Evolutionary conservation across 2,113 vertebrate species (phyloP).

Genomic region (Varanus salvator): DNA sequence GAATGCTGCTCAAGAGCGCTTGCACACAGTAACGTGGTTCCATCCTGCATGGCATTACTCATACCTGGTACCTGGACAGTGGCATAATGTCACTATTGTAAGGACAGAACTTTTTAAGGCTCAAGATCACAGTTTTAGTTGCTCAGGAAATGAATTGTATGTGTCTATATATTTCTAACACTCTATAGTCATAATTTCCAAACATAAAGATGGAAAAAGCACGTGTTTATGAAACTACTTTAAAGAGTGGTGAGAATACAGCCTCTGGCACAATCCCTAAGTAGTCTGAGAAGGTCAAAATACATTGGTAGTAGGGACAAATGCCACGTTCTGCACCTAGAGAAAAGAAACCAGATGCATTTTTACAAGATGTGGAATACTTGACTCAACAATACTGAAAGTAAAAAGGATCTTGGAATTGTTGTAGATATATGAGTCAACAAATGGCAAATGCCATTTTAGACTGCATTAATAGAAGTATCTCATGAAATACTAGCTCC

Average conservation of each 20-base stretch:
- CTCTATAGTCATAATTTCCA: neutral
- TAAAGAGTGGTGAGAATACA: neutral
- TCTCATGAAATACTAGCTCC: too few species aligned
- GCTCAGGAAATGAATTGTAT: neutral
- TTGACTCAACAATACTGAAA: too few species aligned
- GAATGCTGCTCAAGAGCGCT: neutral
- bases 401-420: too few species aligned
- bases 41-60: neutral
- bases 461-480: too few species aligned
- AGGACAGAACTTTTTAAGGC: neutral
- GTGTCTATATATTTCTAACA: neutral
- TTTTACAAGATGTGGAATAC: too few species aligned
- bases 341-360: too few species aligned
- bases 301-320: too few species aligned
- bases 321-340: too few species aligned
- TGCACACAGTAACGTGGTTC: neutral
- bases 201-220: too few species aligned
- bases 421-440: too few species aligned
- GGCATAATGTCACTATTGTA: neutral
- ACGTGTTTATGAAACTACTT: neutral
- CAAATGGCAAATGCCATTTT: too few species aligned
- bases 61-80: neutral
- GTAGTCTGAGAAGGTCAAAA: neutral
- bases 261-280: neutral
- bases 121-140: neutral